These are phyloP conservation scores for Embiotoca jacksoni DNA, from an alignment of 2,113 vertebrate genomes.

Conservation along the genomic window DNA sequence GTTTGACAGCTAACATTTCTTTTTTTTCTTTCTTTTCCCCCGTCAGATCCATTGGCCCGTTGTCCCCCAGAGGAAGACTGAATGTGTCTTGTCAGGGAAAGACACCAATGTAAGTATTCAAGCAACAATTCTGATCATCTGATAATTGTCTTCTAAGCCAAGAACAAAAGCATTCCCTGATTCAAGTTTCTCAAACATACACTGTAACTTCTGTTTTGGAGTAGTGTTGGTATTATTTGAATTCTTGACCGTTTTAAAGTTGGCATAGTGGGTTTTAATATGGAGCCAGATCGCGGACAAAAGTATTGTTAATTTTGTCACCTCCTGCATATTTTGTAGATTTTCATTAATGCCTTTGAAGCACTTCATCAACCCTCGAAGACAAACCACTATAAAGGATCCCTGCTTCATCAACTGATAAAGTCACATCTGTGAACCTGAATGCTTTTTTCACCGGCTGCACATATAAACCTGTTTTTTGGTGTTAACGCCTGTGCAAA, in stretches of 20 bases:
- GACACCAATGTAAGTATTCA: slow-evolving; percentile 93
- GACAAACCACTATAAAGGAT: no score
- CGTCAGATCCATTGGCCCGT: slow-evolving; percentile 97
- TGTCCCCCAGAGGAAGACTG: slow-evolving; percentile 92
- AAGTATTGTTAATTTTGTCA: no score
- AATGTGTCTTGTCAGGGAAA: slow-evolving; percentile 97
- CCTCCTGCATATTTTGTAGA: no score
- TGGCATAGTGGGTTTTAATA: no score
- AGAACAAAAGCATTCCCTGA: background rate
- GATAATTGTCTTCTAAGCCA: background rate
- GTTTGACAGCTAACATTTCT: slow-evolving; percentile 39
- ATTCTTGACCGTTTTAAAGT: no score
- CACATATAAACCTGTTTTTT: slow-evolving; percentile 25
- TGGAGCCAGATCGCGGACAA: no score
- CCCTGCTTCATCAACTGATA: background rate
- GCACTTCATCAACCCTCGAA: no score
- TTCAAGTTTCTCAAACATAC: background rate
- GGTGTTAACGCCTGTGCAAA: background rate
- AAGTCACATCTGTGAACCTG: background rate
- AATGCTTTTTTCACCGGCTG: slow-evolving; percentile 3
- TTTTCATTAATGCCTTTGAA: no score
- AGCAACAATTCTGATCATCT: background rate
- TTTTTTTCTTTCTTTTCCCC: slow-evolving; percentile 42
- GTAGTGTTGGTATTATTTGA: no score
- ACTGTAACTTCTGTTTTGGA: background rate